Percentiles rank a stretch among this genome's conserved stretches.
Evolutionary conservation across 1,140 invertebrate species (phyloP).

Genomic region (Polypedilum vanderplanki): DNA sequence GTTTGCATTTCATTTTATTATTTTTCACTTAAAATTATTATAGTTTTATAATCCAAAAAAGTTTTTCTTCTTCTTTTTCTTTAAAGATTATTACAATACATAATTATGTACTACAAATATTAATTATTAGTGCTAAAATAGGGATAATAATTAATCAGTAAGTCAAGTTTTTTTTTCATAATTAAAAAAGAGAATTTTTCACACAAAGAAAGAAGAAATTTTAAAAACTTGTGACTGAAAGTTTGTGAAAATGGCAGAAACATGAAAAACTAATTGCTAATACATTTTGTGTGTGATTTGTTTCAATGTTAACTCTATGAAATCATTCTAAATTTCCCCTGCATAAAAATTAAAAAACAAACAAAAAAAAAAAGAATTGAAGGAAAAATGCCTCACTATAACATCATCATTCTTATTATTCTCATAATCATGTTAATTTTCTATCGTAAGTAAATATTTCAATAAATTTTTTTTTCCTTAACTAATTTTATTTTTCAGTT

Average conservation of each 20-base stretch:
- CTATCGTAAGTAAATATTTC: conserved; percentile 6
- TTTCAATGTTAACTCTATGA: neutral
- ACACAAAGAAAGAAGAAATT: neutral
- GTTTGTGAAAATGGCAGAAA: neutral
- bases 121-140: conserved; percentile 10
- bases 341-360: neutral
- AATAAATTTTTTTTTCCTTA: neutral
- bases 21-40: too few relatives aligned
- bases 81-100: conserved; percentile 15
- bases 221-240: neutral
- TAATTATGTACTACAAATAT: conserved; percentile 11
- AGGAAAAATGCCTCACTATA: conserved; percentile 3
- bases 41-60: too few relatives aligned
- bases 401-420: neutral
- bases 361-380: neutral
- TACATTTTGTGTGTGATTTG: neutral
- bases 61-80: neutral
- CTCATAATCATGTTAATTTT: neutral
- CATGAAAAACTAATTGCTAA: neutral
- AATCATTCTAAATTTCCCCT: neutral
- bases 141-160: neutral
- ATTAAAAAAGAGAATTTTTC: neutral
- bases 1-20: too few relatives aligned
- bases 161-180: neutral
- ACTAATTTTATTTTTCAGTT: neutral